Evolutionary conservation across 2,113 vertebrate genomes (phyloP).

Genomic region (Nematolebias whitei): DNA sequence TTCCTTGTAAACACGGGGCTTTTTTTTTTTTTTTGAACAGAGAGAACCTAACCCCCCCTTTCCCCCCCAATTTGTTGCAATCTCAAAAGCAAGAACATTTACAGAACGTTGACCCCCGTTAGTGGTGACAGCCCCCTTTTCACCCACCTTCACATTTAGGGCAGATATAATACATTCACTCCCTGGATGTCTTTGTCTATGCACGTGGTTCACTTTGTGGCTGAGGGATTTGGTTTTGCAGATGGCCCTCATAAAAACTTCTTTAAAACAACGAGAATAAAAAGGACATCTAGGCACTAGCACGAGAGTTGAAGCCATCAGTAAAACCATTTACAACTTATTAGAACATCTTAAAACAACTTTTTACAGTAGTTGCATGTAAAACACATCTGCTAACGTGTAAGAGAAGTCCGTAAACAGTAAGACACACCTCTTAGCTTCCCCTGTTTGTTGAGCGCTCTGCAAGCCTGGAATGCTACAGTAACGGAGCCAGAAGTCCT

Average conservation of each 20-base stretch:
- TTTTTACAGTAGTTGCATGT: constrained; percentile 80
- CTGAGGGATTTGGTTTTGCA: constrained; percentile 48
- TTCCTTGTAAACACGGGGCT: constrained; percentile 70
- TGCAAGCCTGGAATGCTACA: constrained; percentile 62
- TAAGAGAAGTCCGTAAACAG: constrained; percentile 68
- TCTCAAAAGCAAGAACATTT: constrained; percentile 34
- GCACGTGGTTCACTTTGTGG: constrained; percentile 46
- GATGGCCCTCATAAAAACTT: constrained; percentile 54
- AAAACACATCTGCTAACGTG: constrained; percentile 70
- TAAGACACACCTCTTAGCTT: constrained; percentile 9
- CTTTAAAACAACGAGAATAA: constrained; percentile 49
- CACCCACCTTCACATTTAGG: constrained; percentile 62
- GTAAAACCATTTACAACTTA: constrained; percentile 64
- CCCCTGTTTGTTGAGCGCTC: constrained; percentile 29
- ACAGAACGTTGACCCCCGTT: constrained; percentile 48
- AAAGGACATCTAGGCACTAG: constrained; percentile 66
- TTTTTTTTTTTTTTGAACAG: constrained; percentile 35
- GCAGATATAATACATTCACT: constrained; percentile 70
- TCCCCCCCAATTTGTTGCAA: constrained; percentile 24
- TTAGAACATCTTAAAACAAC: constrained; percentile 70
- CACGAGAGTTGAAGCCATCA: constrained; percentile 62
- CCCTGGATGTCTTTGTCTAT: constrained; percentile 32
- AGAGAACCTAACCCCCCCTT: constrained; percentile 48
- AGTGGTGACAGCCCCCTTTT: constrained; percentile 35
- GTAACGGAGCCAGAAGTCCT: constrained; percentile 45